Evolutionary conservation across 2,797 vertebrate genomes (phyloP).

Genomic region (Neopelma chrysocephalum): DNA sequence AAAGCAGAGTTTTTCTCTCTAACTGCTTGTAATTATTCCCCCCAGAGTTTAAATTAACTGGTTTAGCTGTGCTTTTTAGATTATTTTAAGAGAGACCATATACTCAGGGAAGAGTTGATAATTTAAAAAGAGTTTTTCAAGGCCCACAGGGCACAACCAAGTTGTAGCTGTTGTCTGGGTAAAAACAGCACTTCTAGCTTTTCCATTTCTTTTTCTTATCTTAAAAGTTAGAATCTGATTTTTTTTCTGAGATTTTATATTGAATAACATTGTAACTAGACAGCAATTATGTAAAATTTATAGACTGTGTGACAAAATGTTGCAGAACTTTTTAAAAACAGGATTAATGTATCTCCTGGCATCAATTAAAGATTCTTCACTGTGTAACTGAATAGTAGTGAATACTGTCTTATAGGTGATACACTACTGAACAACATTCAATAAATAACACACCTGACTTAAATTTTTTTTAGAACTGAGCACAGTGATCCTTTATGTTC

Average conservation of each 20-base stretch:
- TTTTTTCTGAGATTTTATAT: conserved; percentile 6
- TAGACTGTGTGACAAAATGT: not conserved
- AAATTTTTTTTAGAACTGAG: not conserved
- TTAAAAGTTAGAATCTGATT: not conserved
- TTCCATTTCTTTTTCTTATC: conserved; percentile 3
- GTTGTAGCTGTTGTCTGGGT: not conserved
- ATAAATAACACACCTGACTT: not conserved
- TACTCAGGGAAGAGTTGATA: conserved; percentile 1
- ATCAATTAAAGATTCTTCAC: not conserved
- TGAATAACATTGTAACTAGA: conserved; percentile 10
- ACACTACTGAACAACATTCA: not conserved
- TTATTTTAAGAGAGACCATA: conserved; percentile 28
- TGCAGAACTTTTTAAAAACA: not conserved
- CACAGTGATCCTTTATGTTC: not conserved
- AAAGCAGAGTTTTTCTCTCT: conserved; percentile 52
- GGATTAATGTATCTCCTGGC: not conserved
- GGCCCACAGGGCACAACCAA: not conserved
- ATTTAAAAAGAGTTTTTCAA: conserved; percentile 4
- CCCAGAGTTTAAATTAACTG: conserved; percentile 39
- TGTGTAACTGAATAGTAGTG: not conserved
- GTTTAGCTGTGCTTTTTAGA: conserved; percentile 45
- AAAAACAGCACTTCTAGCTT: not conserved
- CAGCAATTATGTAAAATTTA: not conserved
- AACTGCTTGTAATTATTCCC: conserved; percentile 56
- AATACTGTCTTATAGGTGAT: not conserved